Evolutionary conservation across 1,140 invertebrate species (phyloP).

Genomic region (Pseudomyrmex concolor): DNA sequence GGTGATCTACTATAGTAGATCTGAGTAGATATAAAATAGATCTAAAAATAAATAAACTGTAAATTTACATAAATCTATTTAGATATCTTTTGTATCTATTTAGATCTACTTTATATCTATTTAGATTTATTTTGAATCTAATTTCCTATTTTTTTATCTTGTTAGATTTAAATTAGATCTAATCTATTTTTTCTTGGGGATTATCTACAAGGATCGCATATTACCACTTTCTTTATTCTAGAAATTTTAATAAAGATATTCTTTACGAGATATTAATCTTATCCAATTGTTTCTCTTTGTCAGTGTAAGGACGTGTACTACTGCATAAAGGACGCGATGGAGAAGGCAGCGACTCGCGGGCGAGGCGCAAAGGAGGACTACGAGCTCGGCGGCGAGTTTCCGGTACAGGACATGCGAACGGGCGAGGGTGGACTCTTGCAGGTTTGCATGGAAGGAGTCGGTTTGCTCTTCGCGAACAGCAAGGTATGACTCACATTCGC

Average conservation of each 20-base stretch:
- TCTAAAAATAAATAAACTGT: too few relatives aligned
- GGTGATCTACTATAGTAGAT: too few relatives aligned
- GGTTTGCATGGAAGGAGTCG: conserved; percentile 99
- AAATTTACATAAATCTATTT: too few relatives aligned
- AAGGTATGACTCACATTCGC: conserved; percentile 90
- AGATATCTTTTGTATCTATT: too few relatives aligned
- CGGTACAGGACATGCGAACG: conserved; percentile 97
- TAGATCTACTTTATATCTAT: too few relatives aligned
- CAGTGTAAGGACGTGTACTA: conserved; percentile 99
- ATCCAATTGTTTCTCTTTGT: conserved; percentile 19
- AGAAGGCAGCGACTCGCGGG: conserved; percentile 94
- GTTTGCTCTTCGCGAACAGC: conserved; percentile 98
- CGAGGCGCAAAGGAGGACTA: conserved; percentile 89
- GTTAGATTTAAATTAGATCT: too few relatives aligned
- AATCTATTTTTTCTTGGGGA: too few relatives aligned
- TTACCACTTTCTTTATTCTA: too few relatives aligned
- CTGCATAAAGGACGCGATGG: conserved; percentile 99
- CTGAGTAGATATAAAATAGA: too few relatives aligned
- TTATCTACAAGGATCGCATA: not conserved
- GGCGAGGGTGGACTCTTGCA: conserved; percentile 98
- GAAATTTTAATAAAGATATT: too few relatives aligned
- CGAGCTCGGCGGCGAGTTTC: conserved; percentile 99
- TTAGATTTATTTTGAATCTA: too few relatives aligned
- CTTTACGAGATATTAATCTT: not conserved
- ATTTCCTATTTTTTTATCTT: too few relatives aligned